Evolutionary conservation across 2,113 vertebrate genomes (phyloP).

Genomic region (Cavia aperea): DNA sequence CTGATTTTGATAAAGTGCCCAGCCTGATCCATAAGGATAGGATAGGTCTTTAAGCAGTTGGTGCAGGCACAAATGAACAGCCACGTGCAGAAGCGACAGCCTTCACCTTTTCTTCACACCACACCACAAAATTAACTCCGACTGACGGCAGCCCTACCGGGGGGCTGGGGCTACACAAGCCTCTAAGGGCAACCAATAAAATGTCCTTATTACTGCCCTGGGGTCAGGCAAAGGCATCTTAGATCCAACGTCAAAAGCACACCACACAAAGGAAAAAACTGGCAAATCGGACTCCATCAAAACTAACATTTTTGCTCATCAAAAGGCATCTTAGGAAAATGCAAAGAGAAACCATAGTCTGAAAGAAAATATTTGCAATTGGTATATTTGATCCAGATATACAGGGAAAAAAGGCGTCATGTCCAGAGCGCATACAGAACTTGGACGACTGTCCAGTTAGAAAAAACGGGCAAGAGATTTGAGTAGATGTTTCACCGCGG

Average conservation of each 20-base stretch:
- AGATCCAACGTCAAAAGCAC: neutral
- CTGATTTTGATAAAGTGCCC: neutral
- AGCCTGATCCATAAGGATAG: neutral
- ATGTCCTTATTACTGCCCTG: neutral
- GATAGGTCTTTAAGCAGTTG: no score
- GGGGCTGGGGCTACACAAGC: neutral
- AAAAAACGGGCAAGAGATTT: constrained; percentile 31
- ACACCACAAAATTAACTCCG: neutral
- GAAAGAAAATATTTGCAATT: constrained; percentile 20
- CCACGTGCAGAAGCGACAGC: neutral
- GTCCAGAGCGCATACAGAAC: neutral
- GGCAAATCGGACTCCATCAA: neutral
- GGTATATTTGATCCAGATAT: neutral
- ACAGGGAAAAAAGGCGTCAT: neutral
- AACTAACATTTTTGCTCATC: neutral
- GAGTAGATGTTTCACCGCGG: constrained; percentile 39
- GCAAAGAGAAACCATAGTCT: neutral
- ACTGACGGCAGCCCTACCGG: rapidly evolving
- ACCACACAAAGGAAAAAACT: neutral
- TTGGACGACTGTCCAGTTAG: constrained; percentile 31
- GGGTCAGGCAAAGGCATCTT: neutral
- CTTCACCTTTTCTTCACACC: neutral
- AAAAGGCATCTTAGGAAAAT: neutral
- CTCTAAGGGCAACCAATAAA: rapidly evolving
- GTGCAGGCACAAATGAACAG: neutral